Evolutionary conservation across 2,797 vertebrate species (phyloP).

Genomic region (Alfaro cultratus): DNA sequence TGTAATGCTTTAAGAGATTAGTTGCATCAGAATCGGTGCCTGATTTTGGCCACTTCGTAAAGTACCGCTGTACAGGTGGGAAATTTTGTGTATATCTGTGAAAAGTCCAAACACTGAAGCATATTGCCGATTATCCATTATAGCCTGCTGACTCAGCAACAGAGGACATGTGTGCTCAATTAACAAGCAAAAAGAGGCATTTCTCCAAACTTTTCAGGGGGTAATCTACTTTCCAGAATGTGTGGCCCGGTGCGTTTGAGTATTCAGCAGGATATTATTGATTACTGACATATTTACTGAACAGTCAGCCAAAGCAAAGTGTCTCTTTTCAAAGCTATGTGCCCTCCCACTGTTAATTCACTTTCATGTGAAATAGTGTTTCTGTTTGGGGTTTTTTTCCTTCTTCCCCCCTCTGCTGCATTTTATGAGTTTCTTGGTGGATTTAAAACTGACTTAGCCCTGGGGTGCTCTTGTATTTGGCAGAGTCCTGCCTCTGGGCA

Average conservation of each 20-base stretch:
- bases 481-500: conserved; percentile 43
- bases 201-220: conserved; percentile 45
- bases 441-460: conserved; percentile 33
- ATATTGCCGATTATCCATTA: conserved; percentile 47
- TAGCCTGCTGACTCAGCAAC: conserved; percentile 41
- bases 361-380: conserved; percentile 21
- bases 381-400: neutral
- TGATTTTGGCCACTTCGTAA: neutral
- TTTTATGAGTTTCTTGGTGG: conserved; percentile 7
- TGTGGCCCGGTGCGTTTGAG: conserved; percentile 7
- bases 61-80: neutral
- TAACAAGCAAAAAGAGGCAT: conserved; percentile 44
- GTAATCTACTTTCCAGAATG: conserved; percentile 40
- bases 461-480: conserved; percentile 41
- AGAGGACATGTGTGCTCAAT: conserved; percentile 42
- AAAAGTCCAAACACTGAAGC: conserved; percentile 37
- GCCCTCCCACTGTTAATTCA: conserved; percentile 41
- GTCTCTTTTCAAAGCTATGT: conserved; percentile 36
- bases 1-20: neutral
- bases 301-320: conserved; percentile 37
- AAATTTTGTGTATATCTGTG: conserved; percentile 20
- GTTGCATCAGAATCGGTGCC: neutral
- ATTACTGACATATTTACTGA: conserved; percentile 39
- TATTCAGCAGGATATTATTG: conserved; percentile 30
- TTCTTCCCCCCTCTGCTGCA: conserved; percentile 6